Evolutionary conservation across 2,888 invertebrate species (phyloP).

Genomic region (Eulithis testata): DNA sequence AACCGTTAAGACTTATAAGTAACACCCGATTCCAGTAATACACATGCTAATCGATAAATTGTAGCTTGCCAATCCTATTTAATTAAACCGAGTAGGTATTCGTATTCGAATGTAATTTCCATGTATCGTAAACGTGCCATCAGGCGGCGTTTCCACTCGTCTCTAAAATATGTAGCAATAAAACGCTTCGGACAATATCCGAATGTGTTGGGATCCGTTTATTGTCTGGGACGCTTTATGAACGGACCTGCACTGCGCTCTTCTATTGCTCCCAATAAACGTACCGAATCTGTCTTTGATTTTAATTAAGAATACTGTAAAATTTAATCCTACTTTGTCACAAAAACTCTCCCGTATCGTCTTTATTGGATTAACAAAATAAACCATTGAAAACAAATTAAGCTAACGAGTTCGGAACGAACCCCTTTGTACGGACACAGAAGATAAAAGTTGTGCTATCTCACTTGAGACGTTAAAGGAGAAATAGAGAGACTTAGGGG

Average conservation of each 20-base stretch:
- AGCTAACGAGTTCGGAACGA: constrained; percentile 64
- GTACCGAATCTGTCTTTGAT: constrained; percentile 55
- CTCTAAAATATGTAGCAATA: constrained; percentile 77
- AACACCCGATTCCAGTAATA: not conserved
- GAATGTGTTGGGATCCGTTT: constrained; percentile 75
- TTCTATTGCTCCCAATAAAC: constrained; percentile 63
- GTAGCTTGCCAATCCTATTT: constrained; percentile 26
- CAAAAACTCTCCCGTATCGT: constrained; percentile 18
- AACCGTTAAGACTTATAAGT: not conserved
- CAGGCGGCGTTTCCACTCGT: constrained; percentile 55
- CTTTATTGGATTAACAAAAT: constrained; percentile 21
- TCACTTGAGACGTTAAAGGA: constrained; percentile 72
- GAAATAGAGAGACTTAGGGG: constrained; percentile 66
- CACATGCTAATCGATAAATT: constrained; percentile 2
- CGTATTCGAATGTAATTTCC: constrained; percentile 54
- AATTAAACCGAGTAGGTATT: constrained; percentile 40
- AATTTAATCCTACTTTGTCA: constrained; percentile 19
- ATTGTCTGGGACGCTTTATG: constrained; percentile 71
- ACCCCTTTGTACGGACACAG: constrained; percentile 55
- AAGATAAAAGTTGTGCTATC: constrained; percentile 70
- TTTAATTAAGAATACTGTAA: constrained; percentile 29
- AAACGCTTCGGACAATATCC: constrained; percentile 71
- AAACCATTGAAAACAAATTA: constrained; percentile 57
- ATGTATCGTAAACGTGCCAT: constrained; percentile 62
- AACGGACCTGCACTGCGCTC: constrained; percentile 55